Conservation (phyloP, 2,113 vertebrate species). For the Syrmaticus mikado region DNA sequence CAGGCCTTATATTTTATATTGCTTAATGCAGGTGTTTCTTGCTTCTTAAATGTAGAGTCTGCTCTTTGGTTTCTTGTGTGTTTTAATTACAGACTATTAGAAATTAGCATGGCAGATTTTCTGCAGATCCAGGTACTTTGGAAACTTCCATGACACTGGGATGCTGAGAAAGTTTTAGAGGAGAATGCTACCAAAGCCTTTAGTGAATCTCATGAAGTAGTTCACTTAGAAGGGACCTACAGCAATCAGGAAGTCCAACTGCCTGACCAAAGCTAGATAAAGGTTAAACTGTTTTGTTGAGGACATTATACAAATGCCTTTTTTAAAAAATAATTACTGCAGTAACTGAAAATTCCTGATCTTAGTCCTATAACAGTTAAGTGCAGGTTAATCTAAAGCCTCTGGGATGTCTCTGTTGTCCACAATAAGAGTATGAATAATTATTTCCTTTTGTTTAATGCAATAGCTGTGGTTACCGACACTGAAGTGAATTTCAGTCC, state of each 20-base stretch:
- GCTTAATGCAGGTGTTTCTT: neutral
- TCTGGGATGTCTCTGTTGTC: constrained; percentile 90
- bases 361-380: constrained; percentile 33
- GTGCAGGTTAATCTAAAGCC: constrained; percentile 79
- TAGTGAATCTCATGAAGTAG: neutral
- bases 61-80: neutral
- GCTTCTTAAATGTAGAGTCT: neutral
- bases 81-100: neutral
- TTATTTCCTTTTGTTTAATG: constrained; percentile 93
- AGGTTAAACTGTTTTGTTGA: neutral
- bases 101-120: neutral
- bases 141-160: neutral
- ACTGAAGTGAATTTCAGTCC: constrained; percentile 95
- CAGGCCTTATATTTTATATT: neutral
- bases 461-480: constrained; percentile 89
- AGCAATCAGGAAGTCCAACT: neutral
- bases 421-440: constrained; percentile 93
- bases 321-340: constrained; percentile 60
- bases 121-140: neutral
- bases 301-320: neutral
- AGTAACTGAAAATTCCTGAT: constrained; percentile 69
- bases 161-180: neutral
- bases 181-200: neutral
- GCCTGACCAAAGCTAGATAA: neutral
- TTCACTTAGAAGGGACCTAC: neutral